Evolutionary conservation across 2,797 vertebrate genomes (phyloP).

Genomic region (Martes flavigula): DNA sequence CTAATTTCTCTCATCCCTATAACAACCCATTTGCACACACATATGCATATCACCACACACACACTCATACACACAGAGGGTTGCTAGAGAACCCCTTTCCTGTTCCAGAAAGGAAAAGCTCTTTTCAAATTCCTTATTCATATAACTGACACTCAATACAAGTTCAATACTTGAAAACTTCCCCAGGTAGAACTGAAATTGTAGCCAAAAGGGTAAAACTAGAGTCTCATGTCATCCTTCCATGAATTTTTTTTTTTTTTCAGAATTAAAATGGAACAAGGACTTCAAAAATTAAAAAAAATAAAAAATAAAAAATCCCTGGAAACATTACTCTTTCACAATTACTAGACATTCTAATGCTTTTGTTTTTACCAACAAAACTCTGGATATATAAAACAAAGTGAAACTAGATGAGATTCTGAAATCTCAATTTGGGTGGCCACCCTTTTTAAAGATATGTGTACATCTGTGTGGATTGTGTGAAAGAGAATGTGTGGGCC

Average conservation of each 20-base stretch:
- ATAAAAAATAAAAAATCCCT: background rate
- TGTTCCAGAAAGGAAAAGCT: background rate
- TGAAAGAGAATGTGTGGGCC: no score
- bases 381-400: background rate
- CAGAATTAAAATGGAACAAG: background rate
- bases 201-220: background rate
- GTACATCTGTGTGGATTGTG: background rate
- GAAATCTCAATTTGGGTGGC: background rate
- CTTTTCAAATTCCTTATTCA: background rate
- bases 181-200: background rate
- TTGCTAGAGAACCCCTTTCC: background rate
- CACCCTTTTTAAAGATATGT: background rate
- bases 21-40: background rate
- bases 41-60: background rate
- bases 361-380: background rate
- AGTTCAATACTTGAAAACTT: background rate
- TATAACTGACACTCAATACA: background rate
- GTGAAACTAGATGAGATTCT: background rate
- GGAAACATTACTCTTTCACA: background rate
- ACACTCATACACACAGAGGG: background rate
- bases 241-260: background rate
- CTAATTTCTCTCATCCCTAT: background rate
- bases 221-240: background rate
- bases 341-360: background rate
- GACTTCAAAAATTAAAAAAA: background rate